These are phyloP conservation scores for Picathartes gymnocephalus DNA, from an alignment of 2,113 vertebrate genomes.

Conservation along the genomic window DNA sequence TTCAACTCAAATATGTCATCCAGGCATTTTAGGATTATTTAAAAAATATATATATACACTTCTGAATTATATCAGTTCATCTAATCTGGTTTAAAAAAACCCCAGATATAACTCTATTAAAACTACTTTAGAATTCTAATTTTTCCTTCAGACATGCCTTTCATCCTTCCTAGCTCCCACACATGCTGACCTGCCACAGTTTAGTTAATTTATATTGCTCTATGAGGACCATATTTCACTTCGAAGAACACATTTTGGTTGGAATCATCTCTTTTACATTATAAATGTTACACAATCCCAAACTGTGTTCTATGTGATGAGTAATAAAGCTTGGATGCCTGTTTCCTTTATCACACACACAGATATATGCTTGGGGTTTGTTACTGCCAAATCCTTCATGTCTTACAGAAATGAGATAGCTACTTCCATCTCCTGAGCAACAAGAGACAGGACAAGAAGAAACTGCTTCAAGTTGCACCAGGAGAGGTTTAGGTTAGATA, in stretches of 20 bases:
- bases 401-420: background rate
- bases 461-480: background rate
- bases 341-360: background rate
- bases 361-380: background rate
- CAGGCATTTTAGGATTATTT: background rate
- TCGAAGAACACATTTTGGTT: background rate
- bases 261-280: background rate
- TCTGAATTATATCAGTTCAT: background rate
- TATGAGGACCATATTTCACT: background rate
- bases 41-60: accelerated
- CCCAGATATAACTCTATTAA: background rate
- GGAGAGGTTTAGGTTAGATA: background rate
- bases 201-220: background rate
- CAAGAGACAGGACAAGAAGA: background rate
- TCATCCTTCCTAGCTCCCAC: background rate
- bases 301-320: background rate
- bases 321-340: background rate
- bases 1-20: background rate
- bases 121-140: background rate
- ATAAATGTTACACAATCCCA: background rate
- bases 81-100: background rate
- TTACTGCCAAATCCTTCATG: background rate
- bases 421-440: background rate
- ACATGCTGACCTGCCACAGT: background rate
- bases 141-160: background rate